These are phyloP conservation scores for Lophura nycthemera DNA, from an alignment of 2,113 vertebrate species.

Conservation along the genomic window DNA sequence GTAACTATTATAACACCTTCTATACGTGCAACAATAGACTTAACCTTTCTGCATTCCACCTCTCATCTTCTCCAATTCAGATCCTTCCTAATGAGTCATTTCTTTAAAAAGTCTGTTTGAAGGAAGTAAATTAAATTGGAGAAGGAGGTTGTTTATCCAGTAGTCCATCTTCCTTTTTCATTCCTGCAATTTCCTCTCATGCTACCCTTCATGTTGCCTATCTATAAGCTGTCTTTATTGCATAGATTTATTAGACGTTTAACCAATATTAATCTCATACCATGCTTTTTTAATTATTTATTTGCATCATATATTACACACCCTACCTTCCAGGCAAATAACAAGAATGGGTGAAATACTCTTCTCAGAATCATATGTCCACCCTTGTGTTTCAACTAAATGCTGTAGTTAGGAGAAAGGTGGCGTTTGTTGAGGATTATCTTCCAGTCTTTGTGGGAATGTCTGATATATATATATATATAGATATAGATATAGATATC, in stretches of 20 bases:
- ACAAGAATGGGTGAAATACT: not conserved
- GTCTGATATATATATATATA: not conserved
- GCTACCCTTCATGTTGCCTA: not conserved
- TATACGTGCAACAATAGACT: not conserved
- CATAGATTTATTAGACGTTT: not conserved
- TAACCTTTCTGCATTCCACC: not conserved
- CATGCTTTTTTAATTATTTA: not conserved
- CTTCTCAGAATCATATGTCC: not conserved
- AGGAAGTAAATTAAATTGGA: not conserved
- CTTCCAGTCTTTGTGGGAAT: not conserved
- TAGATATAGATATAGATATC: too few species aligned
- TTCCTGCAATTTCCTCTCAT: not conserved
- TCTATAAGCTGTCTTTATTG: not conserved
- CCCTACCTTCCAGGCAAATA: fast-evolving
- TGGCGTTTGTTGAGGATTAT: not conserved
- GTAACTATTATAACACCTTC: not conserved
- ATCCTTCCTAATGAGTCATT: not conserved
- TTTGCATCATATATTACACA: not conserved
- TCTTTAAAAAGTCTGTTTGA: not conserved
- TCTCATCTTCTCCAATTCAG: not conserved
- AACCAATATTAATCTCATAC: not conserved
- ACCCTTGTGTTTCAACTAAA: not conserved
- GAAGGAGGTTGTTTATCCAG: not conserved
- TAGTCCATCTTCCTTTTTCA: not conserved
- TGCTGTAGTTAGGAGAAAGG: not conserved